Percentiles rank a stretch among this genome's conserved stretches.
phyloP scores from a whole-genome alignment of 2,888 invertebrate species.

The Operophtera brumata region DNA sequence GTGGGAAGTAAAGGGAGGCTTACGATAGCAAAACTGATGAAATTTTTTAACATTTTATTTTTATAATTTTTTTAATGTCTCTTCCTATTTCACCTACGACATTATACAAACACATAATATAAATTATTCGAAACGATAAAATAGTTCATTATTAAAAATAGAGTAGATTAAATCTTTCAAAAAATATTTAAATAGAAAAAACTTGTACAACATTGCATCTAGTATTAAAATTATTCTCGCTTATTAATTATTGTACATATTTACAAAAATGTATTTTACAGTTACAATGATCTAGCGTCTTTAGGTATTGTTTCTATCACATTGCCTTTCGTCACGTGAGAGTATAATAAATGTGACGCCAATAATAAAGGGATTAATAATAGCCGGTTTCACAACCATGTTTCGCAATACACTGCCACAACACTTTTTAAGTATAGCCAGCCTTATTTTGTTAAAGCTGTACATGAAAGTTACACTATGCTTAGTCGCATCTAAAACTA shows the following conservation, averaged over 20 bases:
- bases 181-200: slow-evolving; percentile 76
- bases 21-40: slow-evolving; percentile 67
- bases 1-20: slow-evolving; percentile 54
- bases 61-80: slow-evolving; percentile 78
- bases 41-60: slow-evolving; percentile 77
- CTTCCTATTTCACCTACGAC: slow-evolving; percentile 70
- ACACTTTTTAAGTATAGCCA: slow-evolving; percentile 38
- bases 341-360: slow-evolving; percentile 17
- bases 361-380: slow-evolving; percentile 27
- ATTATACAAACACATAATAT: slow-evolving; percentile 78
- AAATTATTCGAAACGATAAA: slow-evolving; percentile 80
- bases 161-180: slow-evolving; percentile 78
- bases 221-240: slow-evolving; percentile 72
- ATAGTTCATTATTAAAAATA: slow-evolving; percentile 78
- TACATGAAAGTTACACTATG: slow-evolving; percentile 26
- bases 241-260: slow-evolving; percentile 78
- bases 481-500: background rate
- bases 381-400: slow-evolving; percentile 62
- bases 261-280: slow-evolving; percentile 78
- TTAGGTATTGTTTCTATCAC: slow-evolving; percentile 79
- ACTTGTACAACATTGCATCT: slow-evolving; percentile 80
- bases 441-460: slow-evolving; percentile 32
- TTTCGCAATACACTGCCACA: slow-evolving; percentile 48
- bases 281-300: slow-evolving; percentile 80
- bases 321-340: slow-evolving; percentile 54